phyloP scores from a whole-genome alignment of 2,888 invertebrate species.

The Mesodorylaimus sp. region DNA sequence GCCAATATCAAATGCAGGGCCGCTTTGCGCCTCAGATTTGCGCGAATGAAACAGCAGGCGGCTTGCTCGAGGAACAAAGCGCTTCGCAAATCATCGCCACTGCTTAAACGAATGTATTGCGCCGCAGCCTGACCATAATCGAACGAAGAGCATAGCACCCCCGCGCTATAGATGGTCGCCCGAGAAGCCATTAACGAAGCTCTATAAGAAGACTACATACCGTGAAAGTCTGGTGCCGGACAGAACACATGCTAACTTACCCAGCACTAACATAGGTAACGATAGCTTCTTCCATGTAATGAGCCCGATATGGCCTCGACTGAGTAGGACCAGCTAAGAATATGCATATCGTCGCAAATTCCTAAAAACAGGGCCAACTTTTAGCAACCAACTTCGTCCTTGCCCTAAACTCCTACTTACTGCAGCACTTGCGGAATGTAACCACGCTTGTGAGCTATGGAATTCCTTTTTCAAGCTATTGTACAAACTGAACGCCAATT shows the following conservation, averaged over 20 bases:
- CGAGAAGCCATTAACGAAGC: constrained; percentile 78
- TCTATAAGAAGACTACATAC: too few relatives aligned
- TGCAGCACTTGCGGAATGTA: constrained; percentile 48
- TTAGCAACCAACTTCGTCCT: background rate
- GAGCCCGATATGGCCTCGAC: constrained; percentile 36
- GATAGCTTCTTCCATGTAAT: constrained; percentile 84
- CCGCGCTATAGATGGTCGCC: constrained; percentile 67
- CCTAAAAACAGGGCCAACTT: constrained; percentile 32
- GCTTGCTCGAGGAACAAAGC: constrained; percentile 86
- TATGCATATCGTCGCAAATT: constrained; percentile 81
- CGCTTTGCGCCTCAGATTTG: constrained; percentile 62
- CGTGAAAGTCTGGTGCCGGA: too few relatives aligned
- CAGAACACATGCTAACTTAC: constrained; percentile 9
- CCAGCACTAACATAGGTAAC: constrained; percentile 63
- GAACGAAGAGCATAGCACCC: constrained; percentile 59
- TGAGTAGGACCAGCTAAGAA: constrained; percentile 46
- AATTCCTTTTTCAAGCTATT: constrained; percentile 94
- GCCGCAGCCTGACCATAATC: constrained; percentile 79
- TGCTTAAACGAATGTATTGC: constrained; percentile 80
- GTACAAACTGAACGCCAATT: constrained; percentile 74
- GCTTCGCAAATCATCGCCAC: constrained; percentile 81
- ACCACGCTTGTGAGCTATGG: constrained; percentile 86
- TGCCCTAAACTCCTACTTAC: too few relatives aligned
- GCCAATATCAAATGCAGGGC: constrained; percentile 90
- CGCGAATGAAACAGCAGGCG: constrained; percentile 63